Evolutionary conservation across 2,888 invertebrate genomes (phyloP).

Genomic region (Eupithecia insigniata): DNA sequence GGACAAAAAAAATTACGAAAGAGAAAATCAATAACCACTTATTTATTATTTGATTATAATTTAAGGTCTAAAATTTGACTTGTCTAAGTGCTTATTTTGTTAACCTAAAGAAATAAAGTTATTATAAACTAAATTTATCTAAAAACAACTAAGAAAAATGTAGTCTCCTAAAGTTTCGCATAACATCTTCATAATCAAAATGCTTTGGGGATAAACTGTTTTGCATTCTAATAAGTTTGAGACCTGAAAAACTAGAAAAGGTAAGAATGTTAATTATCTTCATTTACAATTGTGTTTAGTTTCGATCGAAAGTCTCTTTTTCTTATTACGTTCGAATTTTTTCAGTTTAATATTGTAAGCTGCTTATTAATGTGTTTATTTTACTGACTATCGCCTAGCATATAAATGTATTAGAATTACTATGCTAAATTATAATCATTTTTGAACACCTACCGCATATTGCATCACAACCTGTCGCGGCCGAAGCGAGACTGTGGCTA

Average conservation of each 20-base stretch:
- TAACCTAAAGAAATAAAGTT: too few relatives aligned
- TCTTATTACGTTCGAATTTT: not conserved
- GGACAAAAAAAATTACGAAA: too few relatives aligned
- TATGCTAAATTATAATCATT: not conserved
- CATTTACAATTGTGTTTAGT: not conserved
- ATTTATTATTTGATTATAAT: too few relatives aligned
- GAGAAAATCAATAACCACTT: too few relatives aligned
- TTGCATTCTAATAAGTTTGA: constrained; percentile 1
- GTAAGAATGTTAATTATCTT: not conserved
- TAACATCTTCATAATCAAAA: not conserved
- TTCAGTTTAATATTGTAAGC: not conserved
- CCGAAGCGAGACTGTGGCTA: constrained; percentile 7
- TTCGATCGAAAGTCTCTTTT: not conserved
- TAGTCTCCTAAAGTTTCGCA: not conserved
- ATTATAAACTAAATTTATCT: too few relatives aligned
- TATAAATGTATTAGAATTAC: not conserved
- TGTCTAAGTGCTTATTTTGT: too few relatives aligned
- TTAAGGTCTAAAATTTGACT: too few relatives aligned
- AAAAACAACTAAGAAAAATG: not conserved
- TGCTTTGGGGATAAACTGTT: not conserved
- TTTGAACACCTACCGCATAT: not conserved
- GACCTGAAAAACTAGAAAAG: not conserved
- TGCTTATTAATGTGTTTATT: not conserved
- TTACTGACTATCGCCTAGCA: not conserved
- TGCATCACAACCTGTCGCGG: not conserved